Base-by-base conservation (phyloP, 2,797 vertebrate genomes). In the Parauchenoglanis punctatus region DNA sequence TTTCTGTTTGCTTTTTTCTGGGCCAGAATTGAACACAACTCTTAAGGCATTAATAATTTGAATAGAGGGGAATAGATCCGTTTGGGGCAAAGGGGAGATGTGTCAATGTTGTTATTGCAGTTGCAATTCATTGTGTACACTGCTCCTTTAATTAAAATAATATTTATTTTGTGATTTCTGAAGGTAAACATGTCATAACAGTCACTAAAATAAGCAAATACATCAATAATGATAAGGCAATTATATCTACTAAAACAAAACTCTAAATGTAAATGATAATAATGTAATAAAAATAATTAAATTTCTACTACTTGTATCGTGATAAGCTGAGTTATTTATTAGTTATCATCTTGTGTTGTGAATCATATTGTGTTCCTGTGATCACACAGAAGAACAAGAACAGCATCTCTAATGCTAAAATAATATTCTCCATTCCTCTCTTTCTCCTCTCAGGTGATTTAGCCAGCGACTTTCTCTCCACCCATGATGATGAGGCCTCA, bases 401-500 rank as follows among this genome's bases (percentile, higher is more conserved):
- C 49, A 80, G 31, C 76, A 35, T 31, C 46, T 31, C n/a, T 13
- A 63, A 23, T 46, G 35, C 23, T 61, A 44, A 63, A 63, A 23
- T 59, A 1, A 59, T 15, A 12, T n/a, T 49, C 40, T 46, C 15
- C 25, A 6, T 82, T 65, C 28, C 17, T 35, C 15, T 58, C 13
- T 86, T 0, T 40, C 80, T 90, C 13, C 78, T 63, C 84, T 84
- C 89, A 96, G 95, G 87, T 90, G 87, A 93, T 61, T 82, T 91
- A 11, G 65, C 88, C 23, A 76, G 65, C 12, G 83, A 90, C 52
- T 72, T 89, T 5, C 86, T 89, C 63, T 68, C 87, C 7, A 2
- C 83, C 73, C 89, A 63, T 61, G 94, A 94, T 2, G 94, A 95
- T 7, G 94, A 95, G 7, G 86, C 87, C 11, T 94, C 92, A 83